Evolutionary conservation across 2,113 vertebrate species (phyloP), one percentile per base, ranked within the genome.

Genomic region (Eolophus roseicapilla): DNA sequence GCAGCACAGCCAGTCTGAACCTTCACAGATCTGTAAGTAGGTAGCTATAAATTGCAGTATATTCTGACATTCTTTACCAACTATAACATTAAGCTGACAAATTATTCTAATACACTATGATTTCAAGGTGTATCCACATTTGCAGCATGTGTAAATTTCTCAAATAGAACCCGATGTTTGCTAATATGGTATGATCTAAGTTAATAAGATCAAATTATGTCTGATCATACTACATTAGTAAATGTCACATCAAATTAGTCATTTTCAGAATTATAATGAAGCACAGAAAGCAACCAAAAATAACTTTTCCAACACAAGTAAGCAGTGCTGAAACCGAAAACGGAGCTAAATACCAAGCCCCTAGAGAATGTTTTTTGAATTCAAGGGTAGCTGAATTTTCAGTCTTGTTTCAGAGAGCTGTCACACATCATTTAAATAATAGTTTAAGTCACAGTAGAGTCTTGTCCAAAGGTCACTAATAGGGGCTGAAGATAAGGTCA

Each of bases 161-260:
- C 95, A 97, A 96, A 96, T 96, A 93, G 95, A 96, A 96, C 65
- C 89, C 37, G 85, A 97, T 97, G 96, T 97, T 97, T 97, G 93
- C 97, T 97, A 97, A 97, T 97, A 97, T 23, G 84, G 90, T 93
- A 93, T 73, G 63, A 97, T 97, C 95, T 92, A 37, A 97, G 96
- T 96, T 97, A 97, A 97, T 97, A 97, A 96, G 95, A 97, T 97
- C 97, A 97, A 97, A 97, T 97, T 97, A 97, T 94, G 71, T 94
- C 97, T 97, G 92, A 97, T 97, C 97, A 97, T 96, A 97, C 95
- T 94, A 95, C 93, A 97, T 97, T 97, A 97, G 97, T 90, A 96
- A 94, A 94, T 92, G 96, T 97, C 97, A 97, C 94, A 96, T 97
- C 97, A 97, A 96, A 97, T 97, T 97, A 97, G 94, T 94, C 94